Conservation (phyloP, 2,888 invertebrate species). For the Tenthredo scrophulariae region DNA sequence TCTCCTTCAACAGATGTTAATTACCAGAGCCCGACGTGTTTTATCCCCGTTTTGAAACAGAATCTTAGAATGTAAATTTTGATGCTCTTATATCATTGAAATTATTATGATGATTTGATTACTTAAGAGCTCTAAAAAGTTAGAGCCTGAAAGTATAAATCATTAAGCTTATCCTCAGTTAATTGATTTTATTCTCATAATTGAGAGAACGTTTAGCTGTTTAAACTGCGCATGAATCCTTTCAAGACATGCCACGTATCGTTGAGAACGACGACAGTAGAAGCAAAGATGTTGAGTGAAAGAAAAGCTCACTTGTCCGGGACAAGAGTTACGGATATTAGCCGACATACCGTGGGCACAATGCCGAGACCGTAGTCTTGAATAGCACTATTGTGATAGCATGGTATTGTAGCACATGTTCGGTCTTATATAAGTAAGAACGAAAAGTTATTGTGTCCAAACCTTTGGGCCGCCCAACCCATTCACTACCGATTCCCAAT, state of each 20-base stretch:
- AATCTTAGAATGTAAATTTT: neutral
- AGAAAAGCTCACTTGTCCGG: slow-evolving; percentile 27
- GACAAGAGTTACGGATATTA: slow-evolving; percentile 48
- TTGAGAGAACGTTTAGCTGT: neutral
- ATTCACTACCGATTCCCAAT: slow-evolving; percentile 23
- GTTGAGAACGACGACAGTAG: neutral
- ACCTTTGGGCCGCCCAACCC: slow-evolving; percentile 1
- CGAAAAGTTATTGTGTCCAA: slow-evolving; percentile 43
- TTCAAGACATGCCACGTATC: neutral
- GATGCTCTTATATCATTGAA: neutral
- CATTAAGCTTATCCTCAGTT: neutral
- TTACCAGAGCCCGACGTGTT: neutral
- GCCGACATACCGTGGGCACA: slow-evolving; percentile 39
- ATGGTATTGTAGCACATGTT: slow-evolving; percentile 44
- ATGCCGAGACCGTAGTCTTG: slow-evolving; percentile 46
- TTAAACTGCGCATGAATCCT: neutral
- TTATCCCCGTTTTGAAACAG: neutral
- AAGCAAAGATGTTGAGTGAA: slow-evolving; percentile 15
- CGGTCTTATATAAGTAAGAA: slow-evolving; percentile 46
- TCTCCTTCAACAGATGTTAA: slow-evolving; percentile 3
- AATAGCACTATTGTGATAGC: slow-evolving; percentile 45
- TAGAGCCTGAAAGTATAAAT: neutral
- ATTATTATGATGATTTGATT: neutral
- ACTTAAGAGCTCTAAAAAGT: neutral
- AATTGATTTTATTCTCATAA: neutral